phyloP scores from a whole-genome alignment of 2,888 invertebrate species.

The Sinopyrophorus schimmeli region DNA sequence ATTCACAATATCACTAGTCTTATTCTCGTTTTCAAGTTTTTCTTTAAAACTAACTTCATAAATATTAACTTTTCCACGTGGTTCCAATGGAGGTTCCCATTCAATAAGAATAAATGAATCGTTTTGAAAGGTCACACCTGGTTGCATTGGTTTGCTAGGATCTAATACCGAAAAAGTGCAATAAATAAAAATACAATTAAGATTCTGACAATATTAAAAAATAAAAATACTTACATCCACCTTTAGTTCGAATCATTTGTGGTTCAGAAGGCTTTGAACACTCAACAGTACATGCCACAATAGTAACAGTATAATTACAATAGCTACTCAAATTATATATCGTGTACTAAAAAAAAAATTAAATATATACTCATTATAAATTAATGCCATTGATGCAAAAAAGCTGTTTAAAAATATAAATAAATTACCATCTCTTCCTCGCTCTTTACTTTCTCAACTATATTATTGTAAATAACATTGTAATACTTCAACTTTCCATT shows the following conservation, averaged over 20 bases:
- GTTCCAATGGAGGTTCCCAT: slow-evolving; percentile 56
- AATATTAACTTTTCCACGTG: slow-evolving; percentile 56
- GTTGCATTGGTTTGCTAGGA: slow-evolving; percentile 47
- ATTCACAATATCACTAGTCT: slow-evolving; percentile 35
- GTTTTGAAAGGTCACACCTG: slow-evolving; percentile 54
- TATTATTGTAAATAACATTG: slow-evolving; percentile 59
- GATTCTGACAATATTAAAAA: not conserved
- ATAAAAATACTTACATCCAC: slow-evolving; percentile 52
- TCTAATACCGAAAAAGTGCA: slow-evolving; percentile 37
- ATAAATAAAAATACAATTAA: slow-evolving; percentile 4
- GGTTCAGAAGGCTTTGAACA: slow-evolving; percentile 62
- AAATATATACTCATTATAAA: not conserved
- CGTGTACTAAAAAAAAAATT: slow-evolving; percentile 34
- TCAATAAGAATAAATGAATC: slow-evolving; percentile 54
- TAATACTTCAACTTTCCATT: slow-evolving; percentile 78
- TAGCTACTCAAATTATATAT: slow-evolving; percentile 61
- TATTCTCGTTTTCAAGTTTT: slow-evolving; percentile 35
- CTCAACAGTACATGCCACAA: slow-evolving; percentile 71
- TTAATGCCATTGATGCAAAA: not conserved
- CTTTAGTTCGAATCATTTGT: slow-evolving; percentile 48
- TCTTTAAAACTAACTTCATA: slow-evolving; percentile 58
- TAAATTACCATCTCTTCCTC: slow-evolving; percentile 7
- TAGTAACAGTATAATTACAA: slow-evolving; percentile 68
- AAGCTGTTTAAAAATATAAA: not conserved
- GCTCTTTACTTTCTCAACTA: slow-evolving; percentile 17